Evolutionary conservation across 2,888 invertebrate genomes (phyloP).

Genomic region (Amphiduros pacificus): DNA sequence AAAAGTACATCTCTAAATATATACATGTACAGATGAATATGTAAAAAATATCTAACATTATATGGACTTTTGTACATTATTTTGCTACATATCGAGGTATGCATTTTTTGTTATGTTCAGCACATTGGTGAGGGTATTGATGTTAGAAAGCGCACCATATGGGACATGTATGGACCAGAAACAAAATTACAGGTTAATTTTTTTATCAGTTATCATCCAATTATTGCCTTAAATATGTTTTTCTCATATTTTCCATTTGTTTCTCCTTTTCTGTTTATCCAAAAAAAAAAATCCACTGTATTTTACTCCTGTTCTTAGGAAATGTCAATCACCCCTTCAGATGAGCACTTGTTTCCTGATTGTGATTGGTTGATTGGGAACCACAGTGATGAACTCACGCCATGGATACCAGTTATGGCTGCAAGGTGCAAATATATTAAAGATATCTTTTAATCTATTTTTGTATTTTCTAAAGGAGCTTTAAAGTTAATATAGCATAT

Average conservation of each 20-base stretch:
- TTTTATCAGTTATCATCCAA: no score
- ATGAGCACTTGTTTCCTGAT: slow-evolving; percentile 70
- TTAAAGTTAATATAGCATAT: no score
- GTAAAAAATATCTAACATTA: no score
- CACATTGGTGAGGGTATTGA: slow-evolving; percentile 63
- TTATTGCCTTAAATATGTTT: no score
- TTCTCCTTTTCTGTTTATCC: neutral
- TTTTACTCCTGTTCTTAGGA: neutral
- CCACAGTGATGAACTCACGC: slow-evolving; percentile 98
- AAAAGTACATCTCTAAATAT: no score
- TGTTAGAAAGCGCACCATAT: slow-evolving; percentile 34
- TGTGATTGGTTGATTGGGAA: slow-evolving; percentile 95
- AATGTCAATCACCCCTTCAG: slow-evolving; percentile 68
- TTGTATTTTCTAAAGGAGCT: no score
- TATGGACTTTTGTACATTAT: no score
- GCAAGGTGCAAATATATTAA: slow-evolving; percentile 64
- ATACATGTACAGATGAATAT: no score
- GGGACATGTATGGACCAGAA: slow-evolving; percentile 63
- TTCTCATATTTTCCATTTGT: neutral
- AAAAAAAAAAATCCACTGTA: neutral
- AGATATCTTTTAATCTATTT: no score
- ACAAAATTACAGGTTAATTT: slow-evolving; percentile 69
- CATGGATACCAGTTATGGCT: slow-evolving; percentile 95
- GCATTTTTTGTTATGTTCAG: no score
- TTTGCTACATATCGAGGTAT: no score